Evolutionary conservation across 1,140 invertebrate genomes (phyloP).

Genomic region (Asobara japonica): DNA sequence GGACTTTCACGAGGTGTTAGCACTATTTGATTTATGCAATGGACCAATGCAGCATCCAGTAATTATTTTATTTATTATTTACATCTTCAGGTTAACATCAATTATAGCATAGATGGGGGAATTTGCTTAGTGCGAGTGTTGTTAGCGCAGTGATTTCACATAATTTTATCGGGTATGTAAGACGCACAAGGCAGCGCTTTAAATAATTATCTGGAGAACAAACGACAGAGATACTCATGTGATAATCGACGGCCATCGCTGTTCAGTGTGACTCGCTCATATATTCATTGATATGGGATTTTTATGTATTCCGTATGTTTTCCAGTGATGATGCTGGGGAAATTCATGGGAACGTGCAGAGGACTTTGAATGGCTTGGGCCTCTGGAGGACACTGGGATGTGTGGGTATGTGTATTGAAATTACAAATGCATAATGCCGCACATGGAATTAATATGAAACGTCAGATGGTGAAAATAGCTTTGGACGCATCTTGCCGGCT

Average conservation of each 20-base stretch:
- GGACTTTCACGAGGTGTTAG: not conserved
- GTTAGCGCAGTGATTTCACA: conserved; percentile 28
- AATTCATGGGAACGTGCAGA: not conserved
- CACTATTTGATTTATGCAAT: not conserved
- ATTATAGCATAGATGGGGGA: not conserved
- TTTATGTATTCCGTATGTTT: not conserved
- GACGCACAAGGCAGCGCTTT: not conserved
- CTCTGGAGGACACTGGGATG: not conserved
- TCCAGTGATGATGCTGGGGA: not conserved
- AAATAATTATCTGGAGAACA: conserved; percentile 35
- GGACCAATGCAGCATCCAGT: not conserved
- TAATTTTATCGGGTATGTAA: conserved; percentile 30
- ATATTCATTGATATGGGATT: conserved; percentile 26
- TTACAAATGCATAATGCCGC: conserved; percentile 8
- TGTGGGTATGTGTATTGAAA: conserved; percentile 25
- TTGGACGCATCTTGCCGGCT: not conserved
- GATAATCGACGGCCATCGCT: conserved; percentile 33
- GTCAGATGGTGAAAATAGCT: conserved; percentile 31
- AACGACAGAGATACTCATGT: conserved; percentile 32
- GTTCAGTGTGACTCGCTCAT: conserved; percentile 26
- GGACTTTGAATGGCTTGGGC: not conserved
- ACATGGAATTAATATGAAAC: conserved; percentile 35
- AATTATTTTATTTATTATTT: not conserved
- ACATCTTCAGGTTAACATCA: not conserved
- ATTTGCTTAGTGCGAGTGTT: not conserved